A percentile compares a stretch with the other conserved stretches of the same genome.
phyloP scores from a whole-genome alignment of 2,888 invertebrate genomes.

The Andrena haemorrhoa region DNA sequence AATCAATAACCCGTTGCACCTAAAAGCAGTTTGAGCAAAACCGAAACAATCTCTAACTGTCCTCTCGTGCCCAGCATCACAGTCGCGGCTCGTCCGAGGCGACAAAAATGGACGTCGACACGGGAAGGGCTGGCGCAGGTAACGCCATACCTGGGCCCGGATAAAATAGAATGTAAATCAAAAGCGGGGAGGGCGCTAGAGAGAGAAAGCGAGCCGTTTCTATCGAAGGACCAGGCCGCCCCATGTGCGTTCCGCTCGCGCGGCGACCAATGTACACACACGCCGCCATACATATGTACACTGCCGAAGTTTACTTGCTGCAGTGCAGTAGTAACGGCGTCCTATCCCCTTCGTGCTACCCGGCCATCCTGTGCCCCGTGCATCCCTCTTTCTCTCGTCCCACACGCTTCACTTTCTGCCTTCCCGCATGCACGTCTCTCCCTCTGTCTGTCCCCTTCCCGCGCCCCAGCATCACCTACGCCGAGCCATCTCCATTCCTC shows the following conservation, averaged over 20 bases:
- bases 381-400: conserved; percentile 14
- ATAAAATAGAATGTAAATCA: conserved; percentile 61
- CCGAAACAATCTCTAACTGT: conserved; percentile 9
- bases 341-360: conserved; percentile 28
- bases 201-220: conserved; percentile 21
- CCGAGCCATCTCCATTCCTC: not conserved
- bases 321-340: conserved; percentile 71
- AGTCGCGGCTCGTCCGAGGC: not conserved
- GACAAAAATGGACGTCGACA: conserved; percentile 4
- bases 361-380: conserved; percentile 4
- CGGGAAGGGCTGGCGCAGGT: not conserved
- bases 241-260: conserved; percentile 31
- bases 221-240: conserved; percentile 36
- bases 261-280: conserved; percentile 43
- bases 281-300: conserved; percentile 56
- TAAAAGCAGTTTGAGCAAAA: conserved; percentile 26
- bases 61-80: not conserved
- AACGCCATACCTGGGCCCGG: conserved; percentile 23
- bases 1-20: not conserved
- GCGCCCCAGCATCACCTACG: not conserved
- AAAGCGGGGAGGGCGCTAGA: conserved; percentile 9
- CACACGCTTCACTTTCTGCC: conserved; percentile 32
- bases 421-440: conserved; percentile 27
- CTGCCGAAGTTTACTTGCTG: conserved; percentile 71
- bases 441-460: not conserved